Evolutionary conservation across 2,113 vertebrate species (phyloP).

Genomic region (Pachypanchax playfairii): DNA sequence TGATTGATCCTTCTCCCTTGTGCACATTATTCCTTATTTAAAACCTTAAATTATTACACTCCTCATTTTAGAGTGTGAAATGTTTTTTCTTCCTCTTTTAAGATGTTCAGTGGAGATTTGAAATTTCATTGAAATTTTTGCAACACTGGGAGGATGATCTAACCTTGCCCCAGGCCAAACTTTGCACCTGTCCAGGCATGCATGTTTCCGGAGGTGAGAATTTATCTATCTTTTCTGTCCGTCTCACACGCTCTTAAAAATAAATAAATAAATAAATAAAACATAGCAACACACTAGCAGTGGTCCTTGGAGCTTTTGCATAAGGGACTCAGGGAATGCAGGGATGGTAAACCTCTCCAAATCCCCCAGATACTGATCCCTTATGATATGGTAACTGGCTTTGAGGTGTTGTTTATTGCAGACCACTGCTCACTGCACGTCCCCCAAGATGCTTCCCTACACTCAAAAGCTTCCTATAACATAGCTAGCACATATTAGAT

Average conservation of each 20-base stretch:
- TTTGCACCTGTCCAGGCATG: conserved; percentile 79
- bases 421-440: conserved; percentile 54
- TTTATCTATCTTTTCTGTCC: conserved; percentile 47
- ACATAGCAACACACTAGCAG: conserved; percentile 52
- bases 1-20: conserved; percentile 61
- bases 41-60: conserved; percentile 38
- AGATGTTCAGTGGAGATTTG: conserved; percentile 60
- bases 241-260: conserved; percentile 44
- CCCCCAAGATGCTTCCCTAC: conserved; percentile 50
- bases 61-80: conserved; percentile 28
- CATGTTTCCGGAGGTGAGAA: conserved; percentile 67
- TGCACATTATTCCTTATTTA: conserved; percentile 13
- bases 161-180: conserved; percentile 73
- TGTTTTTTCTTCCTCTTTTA: conserved; percentile 67
- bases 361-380: conserved; percentile 72
- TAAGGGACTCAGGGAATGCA: conserved; percentile 61
- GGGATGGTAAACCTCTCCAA: conserved; percentile 69
- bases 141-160: conserved; percentile 58
- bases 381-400: conserved; percentile 76
- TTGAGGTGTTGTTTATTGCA: conserved; percentile 78
- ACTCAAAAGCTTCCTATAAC: conserved; percentile 68
- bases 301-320: conserved; percentile 61
- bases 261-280: neutral
- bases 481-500: conserved; percentile 75
- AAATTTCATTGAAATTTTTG: conserved; percentile 55